Evolutionary conservation across 2,797 vertebrate genomes (phyloP).

Genomic region (Enteromius anoplus): DNA sequence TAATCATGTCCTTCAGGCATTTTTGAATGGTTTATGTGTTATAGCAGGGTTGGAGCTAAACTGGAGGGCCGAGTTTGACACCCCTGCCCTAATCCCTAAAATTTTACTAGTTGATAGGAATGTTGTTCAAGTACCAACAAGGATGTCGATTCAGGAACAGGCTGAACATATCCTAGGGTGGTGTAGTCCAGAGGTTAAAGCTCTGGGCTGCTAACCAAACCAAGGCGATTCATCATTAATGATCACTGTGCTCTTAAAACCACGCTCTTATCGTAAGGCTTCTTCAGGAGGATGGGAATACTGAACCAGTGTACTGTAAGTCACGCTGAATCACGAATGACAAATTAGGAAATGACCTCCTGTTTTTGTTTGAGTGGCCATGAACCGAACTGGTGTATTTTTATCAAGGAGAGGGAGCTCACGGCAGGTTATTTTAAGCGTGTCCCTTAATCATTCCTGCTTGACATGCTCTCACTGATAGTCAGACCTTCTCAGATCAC

Average conservation of each 20-base stretch:
- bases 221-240: not conserved
- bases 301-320: not conserved
- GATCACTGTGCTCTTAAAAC: not conserved
- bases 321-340: not conserved
- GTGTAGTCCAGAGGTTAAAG: slow-evolving; percentile 2
- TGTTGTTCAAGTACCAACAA: slow-evolving; percentile 13
- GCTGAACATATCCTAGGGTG: not conserved
- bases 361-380: slow-evolving; percentile 72
- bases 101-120: not conserved
- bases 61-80: too few species aligned
- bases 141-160: not conserved
- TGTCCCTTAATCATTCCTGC: slow-evolving; percentile 70
- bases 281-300: not conserved
- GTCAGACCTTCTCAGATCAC: slow-evolving; percentile 73
- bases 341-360: slow-evolving; percentile 60
- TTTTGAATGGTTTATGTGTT: too few species aligned
- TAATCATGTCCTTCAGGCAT: too few species aligned
- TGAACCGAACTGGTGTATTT: slow-evolving; percentile 57
- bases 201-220: not conserved
- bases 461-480: slow-evolving; percentile 70
- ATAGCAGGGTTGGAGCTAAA: too few species aligned
- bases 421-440: slow-evolving; percentile 74
- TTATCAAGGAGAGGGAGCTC: slow-evolving; percentile 65
- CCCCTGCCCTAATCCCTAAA: not conserved
- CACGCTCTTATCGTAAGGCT: slow-evolving; percentile 6